phyloP scores from a whole-genome alignment of 53 echinoderm and acorn worm species.

The Apostichopus leukothele region DNA sequence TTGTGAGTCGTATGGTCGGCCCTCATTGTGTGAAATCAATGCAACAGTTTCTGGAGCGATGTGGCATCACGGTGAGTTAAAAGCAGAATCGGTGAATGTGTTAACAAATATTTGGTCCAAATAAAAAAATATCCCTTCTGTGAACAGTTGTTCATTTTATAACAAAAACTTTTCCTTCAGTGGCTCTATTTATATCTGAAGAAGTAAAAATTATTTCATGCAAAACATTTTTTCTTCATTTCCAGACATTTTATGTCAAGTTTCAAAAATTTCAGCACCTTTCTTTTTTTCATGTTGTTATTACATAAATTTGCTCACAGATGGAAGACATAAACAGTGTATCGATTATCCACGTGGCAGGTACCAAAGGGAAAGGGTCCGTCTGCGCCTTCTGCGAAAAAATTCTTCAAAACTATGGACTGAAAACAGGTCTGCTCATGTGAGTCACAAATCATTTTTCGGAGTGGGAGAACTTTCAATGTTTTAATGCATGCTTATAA shows the following conservation, averaged over 20 bases:
- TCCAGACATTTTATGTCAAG: not conserved
- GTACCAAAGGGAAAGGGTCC: conserved; percentile 91
- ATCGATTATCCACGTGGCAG: conserved; percentile 81
- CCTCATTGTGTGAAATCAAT: conserved; percentile 2
- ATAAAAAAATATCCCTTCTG: too few species aligned
- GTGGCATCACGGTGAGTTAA: not conserved
- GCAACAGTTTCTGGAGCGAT: conserved; percentile 19
- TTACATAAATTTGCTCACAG: not conserved
- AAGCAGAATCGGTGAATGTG: too few species aligned
- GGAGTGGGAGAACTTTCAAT: too few species aligned
- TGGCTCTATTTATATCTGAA: too few species aligned
- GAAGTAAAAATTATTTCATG: too few species aligned
- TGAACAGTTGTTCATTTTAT: too few species aligned
- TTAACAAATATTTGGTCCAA: too few species aligned
- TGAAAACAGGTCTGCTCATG: conserved; percentile 84
- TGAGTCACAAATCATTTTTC: not conserved
- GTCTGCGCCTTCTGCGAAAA: conserved; percentile 81
- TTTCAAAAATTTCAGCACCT: too few species aligned
- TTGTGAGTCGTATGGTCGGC: conserved; percentile 8
- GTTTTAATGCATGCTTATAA: too few species aligned
- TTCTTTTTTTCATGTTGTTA: not conserved
- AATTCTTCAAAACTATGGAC: conserved; percentile 71
- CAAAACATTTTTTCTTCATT: too few species aligned
- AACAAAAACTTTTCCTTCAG: too few species aligned
- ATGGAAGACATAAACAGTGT: conserved; percentile 55